Conservation (phyloP, 2,113 vertebrate genomes). For the Mobula hypostoma region DNA sequence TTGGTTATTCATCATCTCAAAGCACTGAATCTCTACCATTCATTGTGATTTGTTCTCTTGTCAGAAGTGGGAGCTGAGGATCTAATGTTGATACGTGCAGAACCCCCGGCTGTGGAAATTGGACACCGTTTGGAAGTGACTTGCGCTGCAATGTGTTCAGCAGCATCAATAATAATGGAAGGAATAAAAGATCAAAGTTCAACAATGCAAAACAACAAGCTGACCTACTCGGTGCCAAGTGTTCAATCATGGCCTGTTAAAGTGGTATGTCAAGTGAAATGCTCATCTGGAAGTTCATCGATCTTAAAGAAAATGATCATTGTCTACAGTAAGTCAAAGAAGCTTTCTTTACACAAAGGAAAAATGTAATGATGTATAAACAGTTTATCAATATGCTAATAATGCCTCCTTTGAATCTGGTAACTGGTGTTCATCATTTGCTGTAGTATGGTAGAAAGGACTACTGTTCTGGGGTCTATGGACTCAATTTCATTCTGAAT, state of each 20-base stretch:
- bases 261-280: neutral
- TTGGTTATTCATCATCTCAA: neutral
- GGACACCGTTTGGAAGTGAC: neutral
- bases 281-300: fast-evolving
- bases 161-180: neutral
- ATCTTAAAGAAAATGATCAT: fast-evolving
- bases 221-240: neutral
- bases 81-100: neutral
- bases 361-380: neutral
- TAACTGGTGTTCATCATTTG: neutral
- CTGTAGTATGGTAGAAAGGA: no score
- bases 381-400: no score
- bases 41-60: neutral
- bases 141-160: neutral
- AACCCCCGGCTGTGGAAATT: neutral
- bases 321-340: slow-evolving; percentile 17
- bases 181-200: neutral
- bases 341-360: neutral
- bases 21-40: no score
- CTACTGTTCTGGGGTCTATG: no score
- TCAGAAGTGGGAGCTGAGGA: neutral
- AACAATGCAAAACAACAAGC: neutral
- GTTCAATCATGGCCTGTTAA: neutral
- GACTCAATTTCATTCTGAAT: no score
- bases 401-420: neutral